Base-by-base conservation (phyloP, 1,140 invertebrate genomes). In the Lepidurus packardi region DNA sequence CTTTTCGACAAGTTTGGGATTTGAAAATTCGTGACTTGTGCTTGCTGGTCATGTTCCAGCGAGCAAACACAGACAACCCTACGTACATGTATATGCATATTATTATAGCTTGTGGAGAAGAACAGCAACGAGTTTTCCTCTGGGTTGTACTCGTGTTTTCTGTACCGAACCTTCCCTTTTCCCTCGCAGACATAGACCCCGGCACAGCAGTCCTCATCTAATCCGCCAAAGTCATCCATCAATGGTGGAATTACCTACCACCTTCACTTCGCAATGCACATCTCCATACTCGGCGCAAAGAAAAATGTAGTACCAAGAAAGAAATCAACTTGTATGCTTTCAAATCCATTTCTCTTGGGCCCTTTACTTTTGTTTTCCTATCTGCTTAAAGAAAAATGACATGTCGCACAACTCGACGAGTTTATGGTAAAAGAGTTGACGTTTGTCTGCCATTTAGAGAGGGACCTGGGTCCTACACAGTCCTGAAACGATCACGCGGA, bases 51-150 rank as follows among this genome's bases (percentile, higher is more conserved):
- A 65, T 65, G 53, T 65, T 21, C 53, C 53, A 16, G 53, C 53
- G 13, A 65, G 21, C 21, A 65, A 65, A 65, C 16, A 8, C 21
- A 65, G 21, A 65, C 53, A 13, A 13, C 53, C 53, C 53, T 65
- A 65, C 21, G 53, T 65, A 65, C 53, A 65, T 21, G 21, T 65
- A 13, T 21, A 65, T 65, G 53, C 53, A 65, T n/a, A 65, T 65
- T 13, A 9, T 65, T 65, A 65, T 65, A n/a, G 53, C 53, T 65
- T n/a, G 34, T 34, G 34, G 21, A 65, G 53, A 65, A n/a, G 53
- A 65, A 21, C 53, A 65, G 53, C 53, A 65, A 65, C 53, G 21
- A 65, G 53, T 65, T 65, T 65, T 65, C 13, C 53, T 65, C 11
- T 13, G 21, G 47, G 13, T 65, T 65, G 13, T n/a, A n/a, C 47